These are phyloP conservation scores for Formicarius rufipectus DNA, from an alignment of 2,113 vertebrate genomes.

Conservation along the genomic window DNA sequence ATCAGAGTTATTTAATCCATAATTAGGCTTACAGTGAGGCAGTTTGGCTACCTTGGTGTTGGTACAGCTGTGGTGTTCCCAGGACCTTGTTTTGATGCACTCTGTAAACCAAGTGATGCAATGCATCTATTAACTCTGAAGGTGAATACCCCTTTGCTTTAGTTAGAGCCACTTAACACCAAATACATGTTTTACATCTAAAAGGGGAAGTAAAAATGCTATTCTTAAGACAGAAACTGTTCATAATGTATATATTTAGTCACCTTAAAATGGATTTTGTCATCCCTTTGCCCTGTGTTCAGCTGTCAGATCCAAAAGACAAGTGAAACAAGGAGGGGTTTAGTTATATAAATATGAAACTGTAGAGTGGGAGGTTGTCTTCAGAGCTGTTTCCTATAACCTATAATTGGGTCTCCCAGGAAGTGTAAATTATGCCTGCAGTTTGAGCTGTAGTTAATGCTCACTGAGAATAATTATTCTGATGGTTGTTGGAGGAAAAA, in stretches of 20 bases:
- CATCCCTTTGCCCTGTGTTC: background rate
- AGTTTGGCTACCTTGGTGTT: background rate
- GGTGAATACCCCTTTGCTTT: conserved; percentile 30
- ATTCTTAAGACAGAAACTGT: background rate
- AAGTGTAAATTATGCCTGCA: conserved; percentile 55
- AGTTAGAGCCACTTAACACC: conserved; percentile 43
- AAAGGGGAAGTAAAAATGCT: background rate
- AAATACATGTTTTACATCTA: background rate
- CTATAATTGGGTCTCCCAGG: conserved; percentile 79
- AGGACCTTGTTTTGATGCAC: background rate
- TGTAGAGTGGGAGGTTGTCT: conserved; percentile 33
- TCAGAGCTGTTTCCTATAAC: conserved; percentile 63
- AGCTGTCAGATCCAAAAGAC: conserved; percentile 5
- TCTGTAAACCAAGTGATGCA: conserved; percentile 47
- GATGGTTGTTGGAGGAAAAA: conserved; percentile 32
- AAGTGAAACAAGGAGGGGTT: conserved; percentile 1
- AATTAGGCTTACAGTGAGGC: background rate
- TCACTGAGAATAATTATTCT: conserved; percentile 75
- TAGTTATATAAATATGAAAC: conserved; percentile 59
- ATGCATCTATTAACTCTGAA: conserved; percentile 48
- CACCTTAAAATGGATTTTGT: background rate
- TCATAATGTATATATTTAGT: background rate
- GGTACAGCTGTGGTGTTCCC: background rate
- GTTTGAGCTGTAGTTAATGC: conserved; percentile 62
- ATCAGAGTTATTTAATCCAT: background rate